These are phyloP conservation scores for Habropoda laboriosa DNA, from an alignment of 1,140 invertebrate species.

Conservation along the genomic window DNA sequence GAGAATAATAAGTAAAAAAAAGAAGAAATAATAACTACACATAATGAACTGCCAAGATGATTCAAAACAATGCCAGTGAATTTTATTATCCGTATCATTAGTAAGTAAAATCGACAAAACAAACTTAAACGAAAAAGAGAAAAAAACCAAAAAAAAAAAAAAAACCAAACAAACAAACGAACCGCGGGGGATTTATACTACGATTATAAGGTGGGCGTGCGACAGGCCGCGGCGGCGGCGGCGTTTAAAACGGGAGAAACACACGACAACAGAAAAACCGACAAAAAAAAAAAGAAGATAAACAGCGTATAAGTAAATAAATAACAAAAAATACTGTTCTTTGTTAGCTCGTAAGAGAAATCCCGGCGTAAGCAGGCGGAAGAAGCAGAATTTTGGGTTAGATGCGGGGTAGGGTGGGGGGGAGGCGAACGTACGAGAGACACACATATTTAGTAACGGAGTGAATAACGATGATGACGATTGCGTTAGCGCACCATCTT, in stretches of 20 bases:
- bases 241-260: constrained; percentile 39
- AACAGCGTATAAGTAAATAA: neutral
- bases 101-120: constrained; percentile 73
- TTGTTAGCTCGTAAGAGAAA: constrained; percentile 52
- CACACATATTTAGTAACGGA: neutral
- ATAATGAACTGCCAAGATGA: constrained; percentile 81
- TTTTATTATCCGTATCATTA: constrained; percentile 82
- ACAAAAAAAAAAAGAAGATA: neutral
- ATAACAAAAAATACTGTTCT: constrained; percentile 45
- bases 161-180: too few species aligned
- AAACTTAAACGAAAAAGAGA: constrained; percentile 58
- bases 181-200: constrained; percentile 76
- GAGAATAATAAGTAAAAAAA: constrained; percentile 57
- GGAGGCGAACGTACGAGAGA: neutral
- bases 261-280: constrained; percentile 2
- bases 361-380: constrained; percentile 30
- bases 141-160: too few species aligned
- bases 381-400: neutral
- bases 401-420: too few species aligned
- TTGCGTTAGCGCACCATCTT: constrained; percentile 50
- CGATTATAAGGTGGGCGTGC: constrained; percentile 71
- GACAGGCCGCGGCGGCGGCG: too few species aligned
- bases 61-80: constrained; percentile 81
- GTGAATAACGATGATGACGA: constrained; percentile 22
- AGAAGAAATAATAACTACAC: constrained; percentile 60